A percentile compares a stretch with the other conserved stretches of the same genome.
phyloP scores from a whole-genome alignment of 1,140 invertebrate genomes.

The Agrypnia vestita region DNA sequence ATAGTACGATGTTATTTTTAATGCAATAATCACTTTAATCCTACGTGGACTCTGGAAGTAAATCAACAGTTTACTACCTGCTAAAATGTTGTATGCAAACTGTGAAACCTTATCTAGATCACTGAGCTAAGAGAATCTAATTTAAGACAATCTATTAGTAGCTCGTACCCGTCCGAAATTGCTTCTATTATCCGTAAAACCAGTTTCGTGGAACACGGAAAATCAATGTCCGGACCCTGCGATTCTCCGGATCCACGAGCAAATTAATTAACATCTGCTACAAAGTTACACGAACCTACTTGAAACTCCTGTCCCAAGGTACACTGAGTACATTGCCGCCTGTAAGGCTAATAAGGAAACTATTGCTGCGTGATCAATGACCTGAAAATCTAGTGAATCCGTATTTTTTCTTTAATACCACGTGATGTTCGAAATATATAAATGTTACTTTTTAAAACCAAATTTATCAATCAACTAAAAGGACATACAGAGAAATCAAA shows the following conservation, averaged over 20 bases:
- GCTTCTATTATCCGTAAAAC: conserved; percentile 4
- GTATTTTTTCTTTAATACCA: too few species aligned
- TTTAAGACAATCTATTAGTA: conserved; percentile 4
- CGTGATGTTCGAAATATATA: too few species aligned
- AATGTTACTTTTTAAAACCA: too few species aligned
- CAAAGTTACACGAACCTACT: conserved; percentile 21
- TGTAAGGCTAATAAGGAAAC: neutral
- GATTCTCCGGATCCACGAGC: neutral
- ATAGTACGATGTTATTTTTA: too few species aligned
- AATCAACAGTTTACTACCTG: too few species aligned
- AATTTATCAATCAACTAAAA: too few species aligned
- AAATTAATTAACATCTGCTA: conserved; percentile 38
- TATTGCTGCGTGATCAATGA: too few species aligned
- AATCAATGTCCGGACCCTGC: conserved; percentile 23
- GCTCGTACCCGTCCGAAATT: conserved; percentile 2
- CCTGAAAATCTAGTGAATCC: too few species aligned
- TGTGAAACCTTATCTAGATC: conserved; percentile 1
- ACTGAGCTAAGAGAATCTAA: neutral
- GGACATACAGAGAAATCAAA: too few species aligned
- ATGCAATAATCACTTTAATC: too few species aligned
- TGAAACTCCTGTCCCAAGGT: conserved; percentile 12
- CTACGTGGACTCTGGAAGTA: too few species aligned
- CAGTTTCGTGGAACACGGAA: neutral
- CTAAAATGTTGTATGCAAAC: too few species aligned
- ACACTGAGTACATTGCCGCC: neutral